A percentile compares a stretch with the other conserved stretches of the same genome.
Evolutionary conservation across 2,113 vertebrate genomes (phyloP).

Genomic region (Motacilla tschutschensis): DNA sequence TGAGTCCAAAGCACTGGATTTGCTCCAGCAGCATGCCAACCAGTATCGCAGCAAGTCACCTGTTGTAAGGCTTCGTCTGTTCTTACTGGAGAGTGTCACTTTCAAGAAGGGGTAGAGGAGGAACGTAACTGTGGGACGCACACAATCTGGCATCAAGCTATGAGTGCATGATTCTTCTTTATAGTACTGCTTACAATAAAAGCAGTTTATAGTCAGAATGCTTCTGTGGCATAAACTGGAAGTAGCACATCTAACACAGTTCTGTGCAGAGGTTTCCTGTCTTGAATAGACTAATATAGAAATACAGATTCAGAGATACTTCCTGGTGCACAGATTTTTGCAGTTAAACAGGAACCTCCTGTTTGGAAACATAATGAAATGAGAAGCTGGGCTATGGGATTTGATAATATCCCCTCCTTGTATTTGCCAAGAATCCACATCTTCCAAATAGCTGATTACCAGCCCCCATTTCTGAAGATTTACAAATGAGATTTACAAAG

Average conservation of each 20-base stretch:
- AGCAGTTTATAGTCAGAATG: neutral
- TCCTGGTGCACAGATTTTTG: neutral
- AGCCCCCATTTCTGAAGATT: neutral
- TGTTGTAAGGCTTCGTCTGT: constrained; percentile 78
- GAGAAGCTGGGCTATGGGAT: neutral
- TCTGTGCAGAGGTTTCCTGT: neutral
- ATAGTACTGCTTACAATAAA: neutral
- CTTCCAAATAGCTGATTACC: neutral
- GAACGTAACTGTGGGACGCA: neutral
- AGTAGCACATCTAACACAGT: neutral
- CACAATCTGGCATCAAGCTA: neutral
- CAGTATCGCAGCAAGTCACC: constrained; percentile 94
- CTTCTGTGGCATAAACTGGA: neutral
- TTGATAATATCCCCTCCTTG: neutral
- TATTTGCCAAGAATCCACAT: neutral
- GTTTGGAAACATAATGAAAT: neutral
- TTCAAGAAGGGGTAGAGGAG: neutral
- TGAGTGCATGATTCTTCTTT: constrained; percentile 5
- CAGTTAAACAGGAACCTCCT: neutral
- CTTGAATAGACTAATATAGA: neutral
- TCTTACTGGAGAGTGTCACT: neutral
- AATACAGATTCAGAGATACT: neutral
- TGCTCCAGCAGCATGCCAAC: constrained; percentile 91
- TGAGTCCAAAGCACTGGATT: constrained; percentile 89
- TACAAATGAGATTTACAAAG: neutral